These are phyloP conservation scores for Tenebrosternarchus preto DNA, from an alignment of 2,113 vertebrate species.

Conservation along the genomic window DNA sequence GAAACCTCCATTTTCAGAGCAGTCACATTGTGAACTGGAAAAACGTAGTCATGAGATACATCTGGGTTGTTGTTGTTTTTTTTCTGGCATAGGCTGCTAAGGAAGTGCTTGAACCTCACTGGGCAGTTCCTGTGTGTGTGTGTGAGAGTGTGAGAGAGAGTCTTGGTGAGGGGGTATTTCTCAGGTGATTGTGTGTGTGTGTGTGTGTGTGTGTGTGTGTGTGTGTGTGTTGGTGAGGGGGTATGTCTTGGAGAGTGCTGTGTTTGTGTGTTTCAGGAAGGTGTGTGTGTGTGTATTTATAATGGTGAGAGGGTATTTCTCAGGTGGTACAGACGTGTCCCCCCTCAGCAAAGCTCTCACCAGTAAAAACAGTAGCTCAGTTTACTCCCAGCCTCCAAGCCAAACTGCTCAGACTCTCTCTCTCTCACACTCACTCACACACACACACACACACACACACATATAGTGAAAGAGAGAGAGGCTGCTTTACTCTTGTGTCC, in stretches of 20 bases:
- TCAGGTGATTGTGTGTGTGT: too few relatives aligned
- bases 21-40: constrained; percentile 43
- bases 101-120: constrained; percentile 59
- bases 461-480: too few relatives aligned
- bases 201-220: constrained; percentile 2
- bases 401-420: neutral
- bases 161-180: neutral
- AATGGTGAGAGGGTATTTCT: constrained; percentile 29
- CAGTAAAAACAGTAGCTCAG: constrained; percentile 56
- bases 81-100: constrained; percentile 55
- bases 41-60: constrained; percentile 52
- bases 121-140: constrained; percentile 27
- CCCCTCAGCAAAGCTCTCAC: constrained; percentile 33
- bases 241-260: too few relatives aligned
- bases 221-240: constrained; percentile 9
- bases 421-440: neutral
- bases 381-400: neutral
- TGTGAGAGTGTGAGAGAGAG: too few relatives aligned
- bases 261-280: neutral
- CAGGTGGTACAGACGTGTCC: constrained; percentile 55
- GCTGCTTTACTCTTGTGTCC: too few relatives aligned
- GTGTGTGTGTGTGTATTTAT: constrained; percentile 21
- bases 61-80: too few relatives aligned
- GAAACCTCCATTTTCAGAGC: neutral
- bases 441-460: neutral